Evolutionary conservation across 2,113 vertebrate species (phyloP).

Genomic region (Capreolus pygargus): DNA sequence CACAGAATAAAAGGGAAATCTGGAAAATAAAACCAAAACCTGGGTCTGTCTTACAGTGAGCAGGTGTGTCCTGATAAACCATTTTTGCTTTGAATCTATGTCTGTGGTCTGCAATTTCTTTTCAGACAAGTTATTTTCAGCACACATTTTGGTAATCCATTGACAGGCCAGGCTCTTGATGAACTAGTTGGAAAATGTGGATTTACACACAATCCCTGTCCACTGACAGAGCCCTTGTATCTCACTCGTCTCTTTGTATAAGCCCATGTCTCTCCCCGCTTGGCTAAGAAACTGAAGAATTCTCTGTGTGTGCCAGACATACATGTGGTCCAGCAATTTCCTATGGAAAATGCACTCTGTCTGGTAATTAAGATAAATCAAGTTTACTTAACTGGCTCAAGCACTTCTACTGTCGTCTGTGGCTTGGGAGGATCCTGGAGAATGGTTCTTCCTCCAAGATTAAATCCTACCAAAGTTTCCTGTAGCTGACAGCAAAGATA

Average conservation of each 20-base stretch:
- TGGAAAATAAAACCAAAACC: neutral
- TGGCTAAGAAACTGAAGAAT: constrained; percentile 66
- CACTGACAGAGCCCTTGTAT: constrained; percentile 39
- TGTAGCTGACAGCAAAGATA: constrained; percentile 26
- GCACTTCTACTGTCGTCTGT: constrained; percentile 56
- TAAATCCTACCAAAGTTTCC: constrained; percentile 16
- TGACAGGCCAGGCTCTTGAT: neutral
- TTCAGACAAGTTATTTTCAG: neutral
- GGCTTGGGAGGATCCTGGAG: constrained; percentile 46
- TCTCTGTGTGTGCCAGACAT: constrained; percentile 63
- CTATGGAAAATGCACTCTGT: constrained; percentile 76
- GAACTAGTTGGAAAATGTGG: neutral
- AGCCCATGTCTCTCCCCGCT: constrained; percentile 32
- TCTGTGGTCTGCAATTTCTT: neutral
- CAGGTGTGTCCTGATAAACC: neutral
- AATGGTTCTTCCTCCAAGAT: constrained; percentile 36
- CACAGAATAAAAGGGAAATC: neutral
- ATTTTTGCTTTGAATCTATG: neutral
- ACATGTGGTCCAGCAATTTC: constrained; percentile 77
- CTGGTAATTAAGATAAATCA: constrained; percentile 70
- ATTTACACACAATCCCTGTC: neutral
- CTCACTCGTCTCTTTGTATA: constrained; percentile 31
- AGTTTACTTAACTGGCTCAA: constrained; percentile 65
- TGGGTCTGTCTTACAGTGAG: neutral
- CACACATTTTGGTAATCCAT: neutral